Evolutionary conservation across 2,113 vertebrate genomes (phyloP).

Genomic region (Oreotrochilus melanogaster): DNA sequence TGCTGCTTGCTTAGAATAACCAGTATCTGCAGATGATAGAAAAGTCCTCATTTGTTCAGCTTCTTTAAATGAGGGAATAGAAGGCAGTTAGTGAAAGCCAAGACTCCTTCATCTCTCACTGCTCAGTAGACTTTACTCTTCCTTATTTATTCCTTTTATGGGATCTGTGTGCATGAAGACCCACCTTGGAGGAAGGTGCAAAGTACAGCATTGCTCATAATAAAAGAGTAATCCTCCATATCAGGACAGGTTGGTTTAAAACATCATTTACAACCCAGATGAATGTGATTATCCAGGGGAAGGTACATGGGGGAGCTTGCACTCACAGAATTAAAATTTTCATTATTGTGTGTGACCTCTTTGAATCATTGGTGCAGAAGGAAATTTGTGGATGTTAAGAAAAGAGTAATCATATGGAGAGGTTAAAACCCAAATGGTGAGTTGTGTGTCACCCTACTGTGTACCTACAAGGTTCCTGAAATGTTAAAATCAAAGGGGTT

Average conservation of each 20-base stretch:
- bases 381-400: neutral
- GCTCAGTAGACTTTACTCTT: conserved; percentile 18
- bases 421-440: neutral
- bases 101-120: neutral
- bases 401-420: neutral
- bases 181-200: neutral
- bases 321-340: neutral
- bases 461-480: neutral
- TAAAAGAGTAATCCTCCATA: neutral
- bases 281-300: neutral
- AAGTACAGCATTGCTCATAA: neutral
- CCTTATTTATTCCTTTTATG: neutral
- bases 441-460: neutral
- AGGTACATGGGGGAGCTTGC: neutral
- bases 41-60: neutral
- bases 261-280: neutral
- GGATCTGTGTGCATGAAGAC: neutral
- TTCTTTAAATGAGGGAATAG: neutral
- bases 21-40: neutral
- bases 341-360: neutral
- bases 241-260: neutral
- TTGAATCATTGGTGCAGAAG: neutral
- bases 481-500: neutral
- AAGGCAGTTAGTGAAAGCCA: neutral
- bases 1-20: neutral